Percentiles rank a stretch among this genome's conserved stretches.
Evolutionary conservation across 1,140 invertebrate genomes (phyloP).

Genomic region (Cotesia vestalis): DNA sequence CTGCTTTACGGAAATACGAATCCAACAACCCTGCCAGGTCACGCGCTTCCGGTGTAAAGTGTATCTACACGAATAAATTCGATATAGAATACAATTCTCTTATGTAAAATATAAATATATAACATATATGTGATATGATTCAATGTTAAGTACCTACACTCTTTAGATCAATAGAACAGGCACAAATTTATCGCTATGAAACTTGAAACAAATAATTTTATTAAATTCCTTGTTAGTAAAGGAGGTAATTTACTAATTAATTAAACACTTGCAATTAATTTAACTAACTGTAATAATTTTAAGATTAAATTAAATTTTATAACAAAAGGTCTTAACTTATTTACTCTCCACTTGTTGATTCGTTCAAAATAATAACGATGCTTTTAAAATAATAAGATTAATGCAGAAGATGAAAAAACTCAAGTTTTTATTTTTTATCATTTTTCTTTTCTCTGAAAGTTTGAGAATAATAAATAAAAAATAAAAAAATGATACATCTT

Average conservation of each 20-base stretch:
- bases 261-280: background rate
- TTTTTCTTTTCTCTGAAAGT: no score
- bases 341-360: slow-evolving; percentile 22
- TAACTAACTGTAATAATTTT: background rate
- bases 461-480: no score
- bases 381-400: background rate
- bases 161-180: no score
- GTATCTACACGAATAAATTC: slow-evolving; percentile 17
- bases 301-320: no score
- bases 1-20: slow-evolving; percentile 30
- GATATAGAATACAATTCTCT: no score
- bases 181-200: no score
- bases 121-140: slow-evolving; percentile 7
- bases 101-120: slow-evolving; percentile 1
- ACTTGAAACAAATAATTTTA: no score
- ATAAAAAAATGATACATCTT: no score
- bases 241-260: no score
- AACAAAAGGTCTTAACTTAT: background rate
- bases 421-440: no score
- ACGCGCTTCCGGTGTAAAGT: slow-evolving; percentile 37
- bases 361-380: slow-evolving; percentile 7
- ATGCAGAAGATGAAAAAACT: no score
- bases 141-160: background rate
- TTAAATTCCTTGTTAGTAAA: no score
- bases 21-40: slow-evolving; percentile 30